These are phyloP conservation scores for Fistularia commersonii DNA, from an alignment of 2,797 vertebrate genomes.

Conservation along the genomic window DNA sequence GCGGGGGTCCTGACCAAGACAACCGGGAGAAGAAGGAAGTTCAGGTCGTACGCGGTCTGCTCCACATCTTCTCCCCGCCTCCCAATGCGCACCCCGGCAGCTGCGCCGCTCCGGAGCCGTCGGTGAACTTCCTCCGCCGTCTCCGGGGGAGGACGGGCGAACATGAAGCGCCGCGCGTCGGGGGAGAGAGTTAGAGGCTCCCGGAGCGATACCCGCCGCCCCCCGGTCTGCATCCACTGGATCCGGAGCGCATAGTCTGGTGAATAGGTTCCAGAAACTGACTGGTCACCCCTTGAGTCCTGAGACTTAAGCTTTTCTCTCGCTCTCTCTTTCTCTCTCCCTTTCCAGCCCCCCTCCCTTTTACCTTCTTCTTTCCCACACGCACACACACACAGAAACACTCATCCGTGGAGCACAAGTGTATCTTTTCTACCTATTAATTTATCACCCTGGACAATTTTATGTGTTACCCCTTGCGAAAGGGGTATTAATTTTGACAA, in stretches of 20 bases:
- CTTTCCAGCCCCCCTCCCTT: constrained; percentile 31
- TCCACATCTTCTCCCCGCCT: constrained; percentile 43
- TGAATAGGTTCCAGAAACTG: constrained; percentile 9
- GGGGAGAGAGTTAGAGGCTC: constrained; percentile 5
- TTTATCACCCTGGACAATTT: no score
- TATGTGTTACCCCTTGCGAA: no score
- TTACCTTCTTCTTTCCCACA: constrained; percentile 28
- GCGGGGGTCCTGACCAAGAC: constrained; percentile 14
- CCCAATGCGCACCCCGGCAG: constrained; percentile 16
- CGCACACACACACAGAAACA: constrained; percentile 8
- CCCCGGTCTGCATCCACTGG: neutral
- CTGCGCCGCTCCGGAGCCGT: constrained; percentile 44
- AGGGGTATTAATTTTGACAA: no score
- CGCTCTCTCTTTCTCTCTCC: constrained; percentile 61
- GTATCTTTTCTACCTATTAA: no score
- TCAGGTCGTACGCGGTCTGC: constrained; percentile 29
- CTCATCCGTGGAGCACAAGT: neutral
- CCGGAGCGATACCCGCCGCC: constrained; percentile 5
- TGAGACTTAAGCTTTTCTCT: neutral
- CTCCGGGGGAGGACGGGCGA: constrained; percentile 11
- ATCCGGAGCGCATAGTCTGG: constrained; percentile 19
- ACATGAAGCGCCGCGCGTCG: neutral
- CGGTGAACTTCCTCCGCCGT: constrained; percentile 21
- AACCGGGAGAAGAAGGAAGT: constrained; percentile 15
- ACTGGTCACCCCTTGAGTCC: constrained; percentile 13